A percentile compares a stretch with the other conserved stretches of the same genome.
Evolutionary conservation across 1,140 invertebrate species (phyloP).

Genomic region (Drosophila tani): DNA sequence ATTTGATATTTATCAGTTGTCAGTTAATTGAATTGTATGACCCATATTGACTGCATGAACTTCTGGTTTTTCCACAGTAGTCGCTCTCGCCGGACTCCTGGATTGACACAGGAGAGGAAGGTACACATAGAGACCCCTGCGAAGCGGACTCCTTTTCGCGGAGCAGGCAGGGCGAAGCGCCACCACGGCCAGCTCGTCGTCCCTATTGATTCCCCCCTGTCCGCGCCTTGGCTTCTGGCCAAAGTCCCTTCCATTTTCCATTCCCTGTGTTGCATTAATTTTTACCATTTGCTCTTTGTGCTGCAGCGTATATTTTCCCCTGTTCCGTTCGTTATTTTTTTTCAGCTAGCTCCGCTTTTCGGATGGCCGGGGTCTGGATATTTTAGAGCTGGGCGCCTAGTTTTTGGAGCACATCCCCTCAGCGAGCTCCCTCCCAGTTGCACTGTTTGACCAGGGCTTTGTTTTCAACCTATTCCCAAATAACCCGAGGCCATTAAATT

Average conservation of each 20-base stretch:
- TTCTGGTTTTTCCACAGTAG: background rate
- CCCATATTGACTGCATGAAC: background rate
- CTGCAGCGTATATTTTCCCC: constrained; percentile 40
- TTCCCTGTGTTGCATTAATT: constrained; percentile 58
- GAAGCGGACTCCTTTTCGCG: constrained; percentile 16
- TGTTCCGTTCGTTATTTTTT: constrained; percentile 36
- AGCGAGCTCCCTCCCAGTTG: constrained; percentile 16
- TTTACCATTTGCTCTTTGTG: constrained; percentile 66
- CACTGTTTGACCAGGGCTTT: constrained; percentile 55
- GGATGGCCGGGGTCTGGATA: constrained; percentile 15
- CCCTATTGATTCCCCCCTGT: constrained; percentile 28
- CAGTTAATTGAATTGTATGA: background rate
- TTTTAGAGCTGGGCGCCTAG: constrained; percentile 40
- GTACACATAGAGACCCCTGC: background rate
- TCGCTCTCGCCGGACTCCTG: background rate
- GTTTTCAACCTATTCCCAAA: constrained; percentile 60
- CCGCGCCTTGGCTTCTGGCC: constrained; percentile 56
- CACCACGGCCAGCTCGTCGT: constrained; percentile 12
- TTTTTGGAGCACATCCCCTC: constrained; percentile 14
- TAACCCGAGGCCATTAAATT: constrained; percentile 62
- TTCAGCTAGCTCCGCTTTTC: constrained; percentile 23
- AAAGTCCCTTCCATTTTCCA: constrained; percentile 27
- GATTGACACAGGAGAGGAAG: background rate
- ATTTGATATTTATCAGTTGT: background rate
- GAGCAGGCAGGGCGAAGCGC: constrained; percentile 10